Evolutionary conservation across 2,113 vertebrate species (phyloP).

Genomic region (Mustela lutreola): DNA sequence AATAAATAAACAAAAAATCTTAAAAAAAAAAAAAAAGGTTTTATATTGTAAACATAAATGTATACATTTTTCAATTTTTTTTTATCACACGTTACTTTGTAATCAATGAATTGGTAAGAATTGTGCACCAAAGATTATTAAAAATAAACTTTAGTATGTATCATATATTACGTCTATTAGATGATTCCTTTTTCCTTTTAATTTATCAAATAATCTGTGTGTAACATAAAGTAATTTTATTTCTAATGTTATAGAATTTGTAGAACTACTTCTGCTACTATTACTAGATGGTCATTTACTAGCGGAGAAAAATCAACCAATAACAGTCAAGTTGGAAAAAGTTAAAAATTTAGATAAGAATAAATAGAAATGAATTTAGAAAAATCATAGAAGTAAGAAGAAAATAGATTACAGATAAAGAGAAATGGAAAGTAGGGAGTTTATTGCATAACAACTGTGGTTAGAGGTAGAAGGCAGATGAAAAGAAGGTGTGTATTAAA

Average conservation of each 20-base stretch:
- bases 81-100: neutral
- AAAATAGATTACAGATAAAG: neutral
- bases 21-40: no score
- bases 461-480: neutral
- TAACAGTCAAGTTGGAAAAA: neutral
- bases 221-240: neutral
- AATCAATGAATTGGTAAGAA: neutral
- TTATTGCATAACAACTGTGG: neutral
- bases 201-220: neutral
- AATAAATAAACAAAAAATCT: no score
- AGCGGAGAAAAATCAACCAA: neutral
- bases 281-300: neutral
- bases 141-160: neutral
- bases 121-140: neutral
- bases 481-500: neutral
- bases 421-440: neutral
- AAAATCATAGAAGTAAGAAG: neutral
- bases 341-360: neutral
- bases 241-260: neutral
- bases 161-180: no score
- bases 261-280: neutral
- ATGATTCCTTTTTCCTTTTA: neutral
- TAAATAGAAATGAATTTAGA: neutral
- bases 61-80: neutral
- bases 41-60: neutral